A percentile compares a stretch with the other conserved stretches of the same genome.
phyloP scores from a whole-genome alignment of 2,113 vertebrate species.

The Microcebus lehilahytsara region DNA sequence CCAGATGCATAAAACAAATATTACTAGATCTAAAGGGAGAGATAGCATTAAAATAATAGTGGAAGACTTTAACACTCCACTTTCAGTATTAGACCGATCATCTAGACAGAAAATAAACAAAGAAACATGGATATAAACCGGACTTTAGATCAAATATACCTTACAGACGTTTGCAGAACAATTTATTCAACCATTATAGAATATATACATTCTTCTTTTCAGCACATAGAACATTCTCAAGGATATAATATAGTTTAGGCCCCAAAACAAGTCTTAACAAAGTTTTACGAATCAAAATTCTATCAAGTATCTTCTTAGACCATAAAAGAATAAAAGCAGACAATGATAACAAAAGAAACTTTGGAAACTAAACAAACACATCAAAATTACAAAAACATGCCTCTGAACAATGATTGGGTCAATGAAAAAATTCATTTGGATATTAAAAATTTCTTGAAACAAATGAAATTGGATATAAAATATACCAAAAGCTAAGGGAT shows the following conservation, averaged over 20 bases:
- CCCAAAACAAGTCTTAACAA: neutral
- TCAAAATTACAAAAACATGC: neutral
- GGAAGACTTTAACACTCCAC: neutral
- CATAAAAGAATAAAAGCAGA: neutral
- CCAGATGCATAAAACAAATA: neutral
- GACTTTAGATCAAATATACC: neutral
- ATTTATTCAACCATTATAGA: too few relatives aligned
- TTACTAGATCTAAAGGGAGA: neutral
- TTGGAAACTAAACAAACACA: neutral
- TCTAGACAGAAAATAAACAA: neutral
- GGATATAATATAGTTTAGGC: neutral
- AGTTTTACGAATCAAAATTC: neutral
- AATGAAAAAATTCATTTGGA: too few relatives aligned
- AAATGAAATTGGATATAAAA: too few relatives aligned
- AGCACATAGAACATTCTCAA: neutral
- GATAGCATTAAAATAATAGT: neutral
- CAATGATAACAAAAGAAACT: neutral
- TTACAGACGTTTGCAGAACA: too few relatives aligned
- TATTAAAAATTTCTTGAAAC: too few relatives aligned
- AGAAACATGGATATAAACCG: neutral
- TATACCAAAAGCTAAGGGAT: too few relatives aligned
- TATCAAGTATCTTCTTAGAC: neutral
- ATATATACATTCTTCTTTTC: neutral
- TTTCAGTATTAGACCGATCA: neutral
- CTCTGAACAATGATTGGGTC: too few relatives aligned